Conservation (phyloP, 2,888 invertebrate species). For the Choreutis nemorana region DNA sequence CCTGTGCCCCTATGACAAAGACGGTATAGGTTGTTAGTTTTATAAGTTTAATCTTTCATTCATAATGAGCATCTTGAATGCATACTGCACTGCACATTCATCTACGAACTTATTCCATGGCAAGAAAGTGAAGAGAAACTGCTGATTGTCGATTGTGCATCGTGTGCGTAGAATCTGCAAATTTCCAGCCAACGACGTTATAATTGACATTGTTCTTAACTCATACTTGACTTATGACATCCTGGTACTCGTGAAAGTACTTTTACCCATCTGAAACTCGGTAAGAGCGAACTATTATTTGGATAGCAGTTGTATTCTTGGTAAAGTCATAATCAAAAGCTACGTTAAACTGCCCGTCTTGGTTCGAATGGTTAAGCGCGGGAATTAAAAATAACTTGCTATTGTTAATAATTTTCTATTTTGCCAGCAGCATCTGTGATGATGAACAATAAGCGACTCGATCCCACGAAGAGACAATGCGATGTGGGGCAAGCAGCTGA, state of each 20-base stretch:
- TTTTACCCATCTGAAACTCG: conserved; percentile 1
- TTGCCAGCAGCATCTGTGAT: conserved; percentile 34
- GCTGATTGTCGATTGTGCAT: conserved; percentile 21
- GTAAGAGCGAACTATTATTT: conserved; percentile 1
- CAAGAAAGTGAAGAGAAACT: conserved; percentile 28
- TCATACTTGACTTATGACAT: not conserved
- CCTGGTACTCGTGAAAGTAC: conserved; percentile 3
- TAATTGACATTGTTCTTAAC: conserved; percentile 15
- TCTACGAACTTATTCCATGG: too few relatives aligned
- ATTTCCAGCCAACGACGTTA: conserved; percentile 13
- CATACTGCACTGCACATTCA: too few relatives aligned
- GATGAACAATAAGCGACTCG: conserved; percentile 47
- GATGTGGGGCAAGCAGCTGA: conserved; percentile 60
- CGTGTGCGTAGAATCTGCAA: conserved; percentile 9
- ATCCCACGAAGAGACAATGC: conserved; percentile 56
- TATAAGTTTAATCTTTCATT: too few relatives aligned
- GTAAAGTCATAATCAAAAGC: not conserved
- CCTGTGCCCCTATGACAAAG: too few relatives aligned
- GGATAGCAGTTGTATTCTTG: too few relatives aligned
- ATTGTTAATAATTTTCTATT: conserved; percentile 59
- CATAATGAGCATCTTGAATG: too few relatives aligned
- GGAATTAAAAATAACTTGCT: conserved; percentile 36
- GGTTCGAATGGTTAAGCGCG: conserved; percentile 16
- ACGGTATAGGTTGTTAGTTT: too few relatives aligned
- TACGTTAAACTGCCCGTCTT: conserved; percentile 1